phyloP scores from a whole-genome alignment of 2,888 invertebrate species.

The Alitta virens region DNA sequence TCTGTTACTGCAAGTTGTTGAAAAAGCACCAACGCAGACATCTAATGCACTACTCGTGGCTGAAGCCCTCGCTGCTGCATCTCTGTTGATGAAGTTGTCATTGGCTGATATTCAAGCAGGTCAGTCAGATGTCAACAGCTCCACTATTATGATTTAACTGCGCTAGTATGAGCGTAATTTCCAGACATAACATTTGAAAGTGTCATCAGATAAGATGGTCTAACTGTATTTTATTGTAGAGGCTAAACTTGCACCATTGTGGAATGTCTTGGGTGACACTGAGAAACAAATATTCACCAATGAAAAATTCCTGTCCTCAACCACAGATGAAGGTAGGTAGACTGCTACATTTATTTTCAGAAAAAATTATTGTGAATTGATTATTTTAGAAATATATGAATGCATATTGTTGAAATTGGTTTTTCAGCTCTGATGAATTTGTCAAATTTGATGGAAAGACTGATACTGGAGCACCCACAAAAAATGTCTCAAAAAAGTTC shows the following conservation, averaged over 20 bases:
- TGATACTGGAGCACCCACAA: conserved; percentile 70
- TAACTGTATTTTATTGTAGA: conserved; percentile 41
- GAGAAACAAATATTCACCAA: conserved; percentile 79
- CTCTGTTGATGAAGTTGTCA: conserved; percentile 68
- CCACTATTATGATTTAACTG: no score
- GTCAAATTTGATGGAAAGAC: conserved; percentile 71
- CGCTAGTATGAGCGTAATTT: no score
- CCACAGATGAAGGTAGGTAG: conserved; percentile 67
- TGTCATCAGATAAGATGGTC: no score
- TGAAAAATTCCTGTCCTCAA: conserved; percentile 74
- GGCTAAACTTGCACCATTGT: conserved; percentile 63
- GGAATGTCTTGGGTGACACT: conserved; percentile 72
- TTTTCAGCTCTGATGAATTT: conserved; percentile 67
- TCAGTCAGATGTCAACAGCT: conserved; percentile 6
- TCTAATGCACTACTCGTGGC: conserved; percentile 66
- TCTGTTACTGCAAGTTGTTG: conserved; percentile 70
- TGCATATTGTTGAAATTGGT: background rate
- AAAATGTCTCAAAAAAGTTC: conserved; percentile 64
- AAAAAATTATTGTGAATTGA: background rate
- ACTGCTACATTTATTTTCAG: background rate
- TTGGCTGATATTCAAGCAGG: conserved; percentile 56
- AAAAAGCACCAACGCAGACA: conserved; percentile 74
- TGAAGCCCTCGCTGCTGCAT: conserved; percentile 72
- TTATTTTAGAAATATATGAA: background rate
- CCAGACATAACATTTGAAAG: no score